Base-by-base conservation (phyloP, 2,888 invertebrate genomes). In the Andrena fulva region DNA sequence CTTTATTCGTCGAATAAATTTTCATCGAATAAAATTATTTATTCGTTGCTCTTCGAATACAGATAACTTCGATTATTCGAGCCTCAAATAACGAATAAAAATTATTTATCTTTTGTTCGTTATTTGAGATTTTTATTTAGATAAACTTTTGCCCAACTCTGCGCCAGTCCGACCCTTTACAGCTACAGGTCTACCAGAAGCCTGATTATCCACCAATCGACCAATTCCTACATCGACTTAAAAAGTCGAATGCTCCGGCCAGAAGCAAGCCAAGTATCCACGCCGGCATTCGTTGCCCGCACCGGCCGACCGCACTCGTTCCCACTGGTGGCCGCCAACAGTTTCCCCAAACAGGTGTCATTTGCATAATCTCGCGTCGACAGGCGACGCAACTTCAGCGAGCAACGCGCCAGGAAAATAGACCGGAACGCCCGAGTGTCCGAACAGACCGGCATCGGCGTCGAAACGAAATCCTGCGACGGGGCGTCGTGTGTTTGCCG, bases 381-480 rank as follows among this genome's bases (percentile, higher is more conserved):
- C 42, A 7, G 31, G 24, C 10, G 5, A 56, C 33, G 20, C 56
- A 35, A 69, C 56, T 69, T 69, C 35, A 16, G 12, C 42, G 5
- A 16, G 16, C 16, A 60, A 59, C 20, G 24, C 31, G n/a, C 1
- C 12, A 33, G 52, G 33, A 68, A 20, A 69, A 35, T 35, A 35
- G 56, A 52, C 69, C 35, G 33, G 35, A 69, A 54, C 56, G 56
- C 3, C 8, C 12, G 29, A 67, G 67, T 67, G 16, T 33, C 48
- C 5, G 33, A n/a, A n/a, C 62, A 10, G 20, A n/a, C 12, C 24
- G 24, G 20, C 27, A 27, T 24, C 10, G 6, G 31, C 24, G 12
- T 6, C 1, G 35, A 24, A 69, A 69, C 69, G 12, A 60, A 74
- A 59, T 74, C 48, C 5, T 54, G 48, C 20, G 33, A 42, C n/a